phyloP scores from a whole-genome alignment of 2,113 vertebrate genomes.

The Spermophilus dauricus region DNA sequence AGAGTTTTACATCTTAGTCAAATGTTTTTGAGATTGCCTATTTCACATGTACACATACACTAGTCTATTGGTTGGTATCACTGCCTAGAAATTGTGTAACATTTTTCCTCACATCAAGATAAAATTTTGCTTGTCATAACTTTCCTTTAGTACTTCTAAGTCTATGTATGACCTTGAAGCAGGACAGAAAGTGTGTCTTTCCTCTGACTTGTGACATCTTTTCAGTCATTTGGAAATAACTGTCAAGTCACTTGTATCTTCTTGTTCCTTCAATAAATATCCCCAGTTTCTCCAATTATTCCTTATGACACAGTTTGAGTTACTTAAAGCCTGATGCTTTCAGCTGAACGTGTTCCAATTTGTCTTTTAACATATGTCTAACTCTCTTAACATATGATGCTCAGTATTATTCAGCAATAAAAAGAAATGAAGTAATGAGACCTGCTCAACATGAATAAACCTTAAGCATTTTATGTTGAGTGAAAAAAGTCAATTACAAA shows the following conservation, averaged over 20 bases:
- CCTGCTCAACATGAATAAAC: background rate
- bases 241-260: background rate
- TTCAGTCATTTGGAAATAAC: background rate
- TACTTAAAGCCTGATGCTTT: conserved; percentile 27
- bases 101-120: background rate
- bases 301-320: conserved; percentile 14
- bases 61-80: too few species aligned
- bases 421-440: conserved; percentile 1
- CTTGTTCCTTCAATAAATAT: background rate
- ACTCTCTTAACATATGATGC: background rate
- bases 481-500: conserved; percentile 32
- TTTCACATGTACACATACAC: background rate
- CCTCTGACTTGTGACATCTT: background rate
- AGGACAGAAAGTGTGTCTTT: background rate
- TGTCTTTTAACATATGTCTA: background rate
- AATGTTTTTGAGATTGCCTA: background rate
- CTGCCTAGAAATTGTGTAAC: background rate
- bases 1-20: background rate
- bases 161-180: background rate
- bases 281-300: background rate
- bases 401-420: conserved; percentile 50
- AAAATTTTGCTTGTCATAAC: background rate
- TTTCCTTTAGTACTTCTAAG: conserved; percentile 1
- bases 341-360: background rate
- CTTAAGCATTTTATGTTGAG: background rate